Evolutionary conservation across 2,797 vertebrate genomes (phyloP).

Genomic region (Hipposideros larvatus): DNA sequence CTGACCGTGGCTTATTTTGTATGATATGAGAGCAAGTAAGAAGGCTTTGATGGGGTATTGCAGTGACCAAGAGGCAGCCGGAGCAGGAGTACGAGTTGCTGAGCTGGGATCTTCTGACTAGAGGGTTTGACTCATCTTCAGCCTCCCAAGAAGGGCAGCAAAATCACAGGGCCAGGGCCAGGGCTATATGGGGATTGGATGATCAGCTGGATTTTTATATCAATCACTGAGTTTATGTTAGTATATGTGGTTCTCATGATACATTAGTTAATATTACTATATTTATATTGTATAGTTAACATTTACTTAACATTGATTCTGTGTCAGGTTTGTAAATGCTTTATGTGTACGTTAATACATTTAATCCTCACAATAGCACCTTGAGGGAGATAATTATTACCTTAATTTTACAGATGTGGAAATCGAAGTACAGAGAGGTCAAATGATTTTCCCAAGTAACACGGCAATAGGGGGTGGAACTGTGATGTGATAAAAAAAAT

Average conservation of each 20-base stretch:
- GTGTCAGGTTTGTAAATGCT: neutral
- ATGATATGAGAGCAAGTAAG: neutral
- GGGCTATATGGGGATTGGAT: no score
- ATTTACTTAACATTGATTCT: neutral
- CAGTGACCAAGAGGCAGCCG: neutral
- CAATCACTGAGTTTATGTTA: neutral
- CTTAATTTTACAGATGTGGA: neutral
- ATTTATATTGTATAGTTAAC: neutral
- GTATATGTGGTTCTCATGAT: constrained; percentile 14
- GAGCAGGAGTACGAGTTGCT: neutral
- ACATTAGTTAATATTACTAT: neutral
- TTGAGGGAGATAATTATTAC: neutral
- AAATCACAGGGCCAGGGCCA: neutral
- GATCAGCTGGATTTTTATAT: neutral
- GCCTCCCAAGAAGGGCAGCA: neutral
- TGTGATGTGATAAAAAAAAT: neutral
- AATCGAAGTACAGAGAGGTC: neutral
- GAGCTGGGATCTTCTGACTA: neutral
- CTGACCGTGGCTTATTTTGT: neutral
- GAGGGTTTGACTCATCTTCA: neutral
- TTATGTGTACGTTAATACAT: neutral
- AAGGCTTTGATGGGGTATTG: neutral
- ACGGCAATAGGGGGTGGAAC: neutral
- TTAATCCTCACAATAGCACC: neutral
- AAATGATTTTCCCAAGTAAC: neutral